Evolutionary conservation across 2,113 vertebrate species (phyloP).

Genomic region (Lasiurus cinereus): DNA sequence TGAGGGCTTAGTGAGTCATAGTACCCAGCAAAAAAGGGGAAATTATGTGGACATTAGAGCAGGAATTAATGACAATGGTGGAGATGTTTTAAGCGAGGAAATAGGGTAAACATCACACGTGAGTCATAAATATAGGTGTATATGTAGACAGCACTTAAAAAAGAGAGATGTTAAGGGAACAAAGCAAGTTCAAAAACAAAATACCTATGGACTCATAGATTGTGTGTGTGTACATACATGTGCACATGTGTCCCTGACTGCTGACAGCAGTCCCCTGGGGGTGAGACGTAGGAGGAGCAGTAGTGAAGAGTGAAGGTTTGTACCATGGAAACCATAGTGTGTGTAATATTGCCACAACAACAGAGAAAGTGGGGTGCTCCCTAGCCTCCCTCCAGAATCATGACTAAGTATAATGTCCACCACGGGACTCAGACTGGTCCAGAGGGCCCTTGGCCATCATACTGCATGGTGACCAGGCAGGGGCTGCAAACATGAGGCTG

Average conservation of each 20-base stretch:
- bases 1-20: not conserved
- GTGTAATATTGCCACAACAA: fast-evolving
- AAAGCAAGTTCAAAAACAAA: not conserved
- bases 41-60: not conserved
- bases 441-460: not conserved
- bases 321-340: not conserved
- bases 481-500: not conserved
- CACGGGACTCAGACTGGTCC: not conserved
- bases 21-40: not conserved
- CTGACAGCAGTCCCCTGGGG: not conserved
- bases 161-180: not conserved
- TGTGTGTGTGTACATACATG: not conserved
- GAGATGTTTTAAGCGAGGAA: not conserved
- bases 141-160: not conserved
- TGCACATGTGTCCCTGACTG: fast-evolving
- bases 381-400: not conserved
- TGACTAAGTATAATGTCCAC: not conserved
- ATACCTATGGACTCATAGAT: not conserved
- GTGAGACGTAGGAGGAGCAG: fast-evolving
- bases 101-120: not conserved
- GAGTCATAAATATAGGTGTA: not conserved
- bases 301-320: fast-evolving
- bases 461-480: not conserved
- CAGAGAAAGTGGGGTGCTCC: not conserved
- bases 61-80: not conserved